phyloP scores from a whole-genome alignment of 2,113 vertebrate genomes.

The Callithrix jacchus region DNA sequence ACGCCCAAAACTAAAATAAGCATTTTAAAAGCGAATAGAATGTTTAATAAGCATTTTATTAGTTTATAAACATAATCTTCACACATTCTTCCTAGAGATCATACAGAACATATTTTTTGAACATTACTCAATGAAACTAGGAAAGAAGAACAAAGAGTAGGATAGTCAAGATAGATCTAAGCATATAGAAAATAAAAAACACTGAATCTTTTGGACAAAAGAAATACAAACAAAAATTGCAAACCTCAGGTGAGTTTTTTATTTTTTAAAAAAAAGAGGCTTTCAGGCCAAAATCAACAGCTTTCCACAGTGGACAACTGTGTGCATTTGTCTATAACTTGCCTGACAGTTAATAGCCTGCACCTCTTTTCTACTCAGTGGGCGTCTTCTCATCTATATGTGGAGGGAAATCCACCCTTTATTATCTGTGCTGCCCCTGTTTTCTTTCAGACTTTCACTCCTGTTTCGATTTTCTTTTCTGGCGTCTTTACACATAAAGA shows the following conservation, averaged over 20 bases:
- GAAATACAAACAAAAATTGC: neutral
- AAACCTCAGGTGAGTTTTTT: neutral
- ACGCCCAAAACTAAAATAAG: neutral
- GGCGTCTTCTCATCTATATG: fast-evolving
- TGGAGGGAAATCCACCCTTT: neutral
- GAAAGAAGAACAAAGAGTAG: neutral
- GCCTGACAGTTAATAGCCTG: fast-evolving
- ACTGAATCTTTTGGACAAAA: neutral
- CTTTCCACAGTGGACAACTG: fast-evolving
- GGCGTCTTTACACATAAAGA: neutral
- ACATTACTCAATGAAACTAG: neutral
- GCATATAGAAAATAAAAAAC: neutral
- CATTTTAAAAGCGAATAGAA: neutral
- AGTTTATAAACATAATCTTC: neutral
- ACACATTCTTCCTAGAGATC: neutral
- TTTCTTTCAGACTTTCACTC: neutral
- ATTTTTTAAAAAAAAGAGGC: too few species aligned
- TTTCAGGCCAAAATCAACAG: neutral
- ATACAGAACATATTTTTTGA: neutral
- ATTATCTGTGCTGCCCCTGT: fast-evolving
- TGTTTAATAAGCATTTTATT: neutral
- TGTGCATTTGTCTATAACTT: fast-evolving
- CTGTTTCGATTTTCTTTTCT: neutral
- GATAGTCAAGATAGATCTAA: neutral
- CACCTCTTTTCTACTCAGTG: neutral